Evolutionary conservation across 2,113 vertebrate species (phyloP).

Genomic region (Melanotaenia duboulayi): DNA sequence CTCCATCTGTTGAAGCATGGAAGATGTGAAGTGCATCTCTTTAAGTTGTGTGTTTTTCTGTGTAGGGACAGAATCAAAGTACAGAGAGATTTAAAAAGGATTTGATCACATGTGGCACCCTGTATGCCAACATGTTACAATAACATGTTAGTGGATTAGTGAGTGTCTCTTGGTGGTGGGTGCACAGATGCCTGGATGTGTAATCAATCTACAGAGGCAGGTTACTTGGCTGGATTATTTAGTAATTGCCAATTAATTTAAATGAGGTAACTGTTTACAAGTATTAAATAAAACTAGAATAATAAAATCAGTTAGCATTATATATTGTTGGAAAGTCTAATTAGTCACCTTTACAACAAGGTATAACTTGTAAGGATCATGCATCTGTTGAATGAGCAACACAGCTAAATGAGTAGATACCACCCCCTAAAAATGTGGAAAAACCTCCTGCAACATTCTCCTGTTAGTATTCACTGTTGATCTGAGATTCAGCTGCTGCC

Average conservation of each 20-base stretch:
- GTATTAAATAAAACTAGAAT: too few species aligned
- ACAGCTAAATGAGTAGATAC: too few species aligned
- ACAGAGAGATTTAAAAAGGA: constrained; percentile 25
- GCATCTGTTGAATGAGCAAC: too few species aligned
- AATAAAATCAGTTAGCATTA: too few species aligned
- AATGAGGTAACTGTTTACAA: not conserved
- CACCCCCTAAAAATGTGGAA: too few species aligned
- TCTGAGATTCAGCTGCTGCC: too few species aligned
- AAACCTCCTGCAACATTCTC: too few species aligned
- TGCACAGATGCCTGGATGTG: not conserved
- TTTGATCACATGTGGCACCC: constrained; percentile 6
- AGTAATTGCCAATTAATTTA: not conserved
- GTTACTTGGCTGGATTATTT: not conserved
- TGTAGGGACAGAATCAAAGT: not conserved
- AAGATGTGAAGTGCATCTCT: constrained; percentile 10
- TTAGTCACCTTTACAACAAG: too few species aligned
- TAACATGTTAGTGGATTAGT: constrained; percentile 19
- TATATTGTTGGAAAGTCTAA: too few species aligned
- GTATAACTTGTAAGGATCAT: too few species aligned
- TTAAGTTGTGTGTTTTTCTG: not conserved
- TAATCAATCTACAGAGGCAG: constrained; percentile 2
- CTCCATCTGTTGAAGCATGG: constrained; percentile 3
- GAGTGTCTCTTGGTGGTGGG: not conserved
- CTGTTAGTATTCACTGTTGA: too few species aligned
- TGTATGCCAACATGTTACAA: constrained; percentile 7